Percentiles rank a stretch among this genome's conserved stretches.
These are phyloP conservation scores for human DNA, from an alignment of 2,113 vertebrate species.

Conservation along the genomic window GRCh38 chr17:34029001-34029500, in stretches of 20 bases:
- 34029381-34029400: neutral
- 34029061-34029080: neutral
- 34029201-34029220: neutral
- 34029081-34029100: neutral
- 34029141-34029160: neutral
- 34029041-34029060: neutral
- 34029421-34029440: neutral
- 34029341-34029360: neutral
- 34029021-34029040: neutral
- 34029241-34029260: neutral
- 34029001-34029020: neutral
- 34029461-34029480: neutral
- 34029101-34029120: neutral
- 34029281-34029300: neutral
- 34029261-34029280: neutral
- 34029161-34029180: neutral
- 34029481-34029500: neutral
- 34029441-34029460: neutral
- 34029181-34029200: neutral
- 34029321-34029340: neutral
- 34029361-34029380: neutral
- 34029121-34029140: neutral
- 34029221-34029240: neutral
- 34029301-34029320: neutral
- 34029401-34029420: neutral